These are phyloP conservation scores for Myiopsitta monachus DNA, from an alignment of 2,113 vertebrate species.

Conservation along the genomic window DNA sequence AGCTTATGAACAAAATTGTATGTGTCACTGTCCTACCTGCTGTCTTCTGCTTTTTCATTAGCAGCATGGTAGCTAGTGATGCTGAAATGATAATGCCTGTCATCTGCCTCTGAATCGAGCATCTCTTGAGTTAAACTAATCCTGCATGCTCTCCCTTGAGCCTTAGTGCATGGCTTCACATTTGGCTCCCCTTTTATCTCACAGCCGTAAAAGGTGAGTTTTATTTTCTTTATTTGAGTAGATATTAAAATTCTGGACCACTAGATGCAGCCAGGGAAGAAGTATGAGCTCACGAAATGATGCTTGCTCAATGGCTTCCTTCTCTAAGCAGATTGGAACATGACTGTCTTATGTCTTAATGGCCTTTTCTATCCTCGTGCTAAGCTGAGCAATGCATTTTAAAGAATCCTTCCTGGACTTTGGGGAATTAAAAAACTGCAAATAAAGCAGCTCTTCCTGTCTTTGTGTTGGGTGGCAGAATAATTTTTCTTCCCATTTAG, in stretches of 20 bases:
- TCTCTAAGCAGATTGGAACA: neutral
- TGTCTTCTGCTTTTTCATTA: neutral
- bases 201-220: neutral
- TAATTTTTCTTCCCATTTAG: neutral
- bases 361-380: neutral
- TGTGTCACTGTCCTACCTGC: neutral
- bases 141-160: fast-evolving
- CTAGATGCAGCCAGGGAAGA: neutral
- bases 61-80: neutral
- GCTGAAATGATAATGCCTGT: neutral
- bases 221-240: neutral
- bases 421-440: neutral
- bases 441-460: neutral
- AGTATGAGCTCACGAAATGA: neutral
- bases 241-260: neutral
- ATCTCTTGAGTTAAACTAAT: neutral
- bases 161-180: neutral
- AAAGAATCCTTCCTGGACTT: neutral
- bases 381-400: neutral
- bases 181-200: neutral
- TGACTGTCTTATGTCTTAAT: neutral
- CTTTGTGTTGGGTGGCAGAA: neutral
- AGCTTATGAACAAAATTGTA: neutral
- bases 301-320: conserved; percentile 2
- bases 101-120: neutral